Base-by-base conservation (phyloP, 2,797 vertebrate genomes). In the Anomalospiza imberbis region DNA sequence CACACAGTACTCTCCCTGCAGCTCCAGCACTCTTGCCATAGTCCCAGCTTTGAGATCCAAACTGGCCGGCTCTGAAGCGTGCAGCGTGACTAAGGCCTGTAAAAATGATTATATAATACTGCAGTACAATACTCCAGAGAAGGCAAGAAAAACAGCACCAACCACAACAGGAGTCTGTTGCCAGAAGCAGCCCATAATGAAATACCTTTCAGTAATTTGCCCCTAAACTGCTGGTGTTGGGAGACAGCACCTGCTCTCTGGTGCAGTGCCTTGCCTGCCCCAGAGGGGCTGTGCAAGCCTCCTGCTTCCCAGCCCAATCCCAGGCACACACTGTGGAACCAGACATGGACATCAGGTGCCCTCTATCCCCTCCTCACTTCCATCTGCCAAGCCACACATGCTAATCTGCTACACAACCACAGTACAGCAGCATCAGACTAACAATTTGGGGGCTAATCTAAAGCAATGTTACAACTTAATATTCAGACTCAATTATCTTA, bases 301-400 rank as follows among this genome's bases (percentile, higher is more conserved):
- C 12, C 66, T 58, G n/a, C 38, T 42, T n/a, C 75, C 32, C 63
- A 85, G 40, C 22, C 60, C 44, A 82, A 19, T 24, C 31, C 47
- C 13, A 20, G 40, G 31, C 58, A 67, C 10, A 0, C 6, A 1
- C 25, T 44, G 2, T 2, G 1, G 5, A 60, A 31, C 25, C 44
- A 36, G 40, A 5, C 42, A 26, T 17, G 4, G 67, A 62, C 11
- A 57, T 55, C 18, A 47, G 26, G 8, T 55, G 29, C 10, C 17
- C 4, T 72, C 58, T 54, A 1, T 10, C 3, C 20, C 21, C 22
- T 48, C 14, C 57, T 78, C 32, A 8, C 50, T 70, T 66, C 38
- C 34, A 76, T 15, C 12, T 10, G 22, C 24, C 25, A 40, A 68
- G 22, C 17, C 38, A 76, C n/a, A 21, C 6, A 2, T 9, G 2